These are phyloP conservation scores for Salmo trutta DNA, from an alignment of 2,797 vertebrate genomes.

Conservation along the genomic window DNA sequence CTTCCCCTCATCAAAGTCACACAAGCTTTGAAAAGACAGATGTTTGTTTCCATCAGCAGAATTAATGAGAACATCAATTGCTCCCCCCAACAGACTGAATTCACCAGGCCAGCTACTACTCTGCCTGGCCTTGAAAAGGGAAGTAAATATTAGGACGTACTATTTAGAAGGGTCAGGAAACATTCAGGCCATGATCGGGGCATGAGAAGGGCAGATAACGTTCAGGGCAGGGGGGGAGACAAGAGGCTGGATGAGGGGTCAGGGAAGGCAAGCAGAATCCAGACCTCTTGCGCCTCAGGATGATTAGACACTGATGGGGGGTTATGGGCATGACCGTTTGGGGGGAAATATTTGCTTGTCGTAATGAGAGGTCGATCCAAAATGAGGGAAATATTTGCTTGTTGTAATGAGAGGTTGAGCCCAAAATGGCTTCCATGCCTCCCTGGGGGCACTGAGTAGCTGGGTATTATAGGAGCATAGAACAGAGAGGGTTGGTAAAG, in stretches of 20 bases:
- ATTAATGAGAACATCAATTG: constrained; percentile 73
- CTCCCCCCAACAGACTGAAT: constrained; percentile 50
- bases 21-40: constrained; percentile 63
- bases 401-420: constrained; percentile 28
- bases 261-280: constrained; percentile 30
- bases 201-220: constrained; percentile 46
- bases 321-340: constrained; percentile 7
- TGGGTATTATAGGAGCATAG: constrained; percentile 7
- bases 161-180: constrained; percentile 69
- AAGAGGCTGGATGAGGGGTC: neutral
- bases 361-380: constrained; percentile 29
- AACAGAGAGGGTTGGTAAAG: constrained; percentile 13
- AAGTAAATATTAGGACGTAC: constrained; percentile 77
- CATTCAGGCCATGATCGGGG: constrained; percentile 47
- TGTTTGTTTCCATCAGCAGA: constrained; percentile 67
- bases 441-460: constrained; percentile 7
- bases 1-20: constrained; percentile 51
- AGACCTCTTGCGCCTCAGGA: constrained; percentile 26
- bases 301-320: constrained; percentile 37
- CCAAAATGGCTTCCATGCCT: constrained; percentile 43
- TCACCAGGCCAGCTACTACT: constrained; percentile 47
- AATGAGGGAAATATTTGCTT: constrained; percentile 36
- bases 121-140: constrained; percentile 59
- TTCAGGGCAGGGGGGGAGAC: constrained; percentile 33
- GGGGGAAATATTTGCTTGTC: constrained; percentile 22